Evolutionary conservation across 2,888 invertebrate genomes (phyloP), one percentile per base, ranked within the genome.

Genomic region (Pristionchus entomophagus): DNA sequence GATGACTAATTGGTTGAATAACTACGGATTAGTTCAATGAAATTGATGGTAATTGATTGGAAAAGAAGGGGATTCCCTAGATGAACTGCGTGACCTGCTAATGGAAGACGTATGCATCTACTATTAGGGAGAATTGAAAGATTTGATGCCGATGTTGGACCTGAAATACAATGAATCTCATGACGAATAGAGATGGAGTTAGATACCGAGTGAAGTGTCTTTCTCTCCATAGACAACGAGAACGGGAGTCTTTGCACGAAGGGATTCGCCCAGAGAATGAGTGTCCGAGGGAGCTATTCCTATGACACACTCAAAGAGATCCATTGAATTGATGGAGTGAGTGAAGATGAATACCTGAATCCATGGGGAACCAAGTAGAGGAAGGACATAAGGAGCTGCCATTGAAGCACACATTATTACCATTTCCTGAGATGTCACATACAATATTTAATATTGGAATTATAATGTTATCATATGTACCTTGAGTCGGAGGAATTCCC

Each of bases 221-320:
- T 84, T 84, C 86, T 88, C 77, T 88, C 89, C 91, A 88, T 90
- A 91, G 14, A 90, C 80, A 6, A 90, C 88, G 2, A 91, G 87
- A 6, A 90, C 88, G 17, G 91, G 91, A 1, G 89, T 88, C 17
- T 83, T 85, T 56, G 88, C 88, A 4, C 62, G 53, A 1, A 88
- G 83, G 0, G 89, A 87, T 38, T 88, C 88, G 4, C 80, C 86
- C 14, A 91, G 85, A 62, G 88, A 87, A 78, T 91, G 91, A 8
- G 91, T 90, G 65, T 90, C 89, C 8, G 90, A 90, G 35, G 89
- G 89, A 17, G 91, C 91, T 0, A 91, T 87, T 1, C 88, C 89
- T 4, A 91, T 89, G 35, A 90, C 88, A 86, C 90, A 91, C 1
- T 88, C 35, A 41, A 91, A n/a, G 8, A 35, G 14, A 41, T 51